A percentile compares a stretch with the other conserved stretches of the same genome.
These are phyloP conservation scores for Botia almorhae DNA, from an alignment of 2,797 vertebrate species.

Conservation along the genomic window DNA sequence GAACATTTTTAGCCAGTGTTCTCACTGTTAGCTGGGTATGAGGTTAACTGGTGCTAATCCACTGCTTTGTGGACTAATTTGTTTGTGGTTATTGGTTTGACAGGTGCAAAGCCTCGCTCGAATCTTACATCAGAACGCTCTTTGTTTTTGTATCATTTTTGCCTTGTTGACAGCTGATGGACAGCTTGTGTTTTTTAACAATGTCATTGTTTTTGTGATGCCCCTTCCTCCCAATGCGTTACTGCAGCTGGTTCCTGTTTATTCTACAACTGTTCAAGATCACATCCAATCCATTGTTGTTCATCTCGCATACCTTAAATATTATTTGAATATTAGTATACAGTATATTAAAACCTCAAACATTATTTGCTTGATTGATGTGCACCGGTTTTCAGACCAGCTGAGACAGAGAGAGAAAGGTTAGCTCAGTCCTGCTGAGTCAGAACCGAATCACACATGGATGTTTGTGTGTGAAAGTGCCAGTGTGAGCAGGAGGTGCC, in stretches of 20 bases:
- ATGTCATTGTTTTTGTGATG: not conserved
- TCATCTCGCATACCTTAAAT: not conserved
- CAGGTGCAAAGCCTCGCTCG: no score
- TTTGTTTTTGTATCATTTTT: slow-evolving; percentile 17
- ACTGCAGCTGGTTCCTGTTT: slow-evolving; percentile 43
- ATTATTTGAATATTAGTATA: not conserved
- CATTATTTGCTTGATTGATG: slow-evolving; percentile 14
- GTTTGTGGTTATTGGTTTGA: no score
- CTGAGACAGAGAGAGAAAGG: not conserved
- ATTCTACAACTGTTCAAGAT: slow-evolving; percentile 8
- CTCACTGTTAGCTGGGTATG: no score
- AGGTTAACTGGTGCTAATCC: no score
- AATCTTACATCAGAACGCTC: no score
- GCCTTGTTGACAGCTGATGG: not conserved
- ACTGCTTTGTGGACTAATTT: no score
- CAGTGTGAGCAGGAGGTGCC: slow-evolving; percentile 44
- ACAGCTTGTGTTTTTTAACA: slow-evolving; percentile 16
- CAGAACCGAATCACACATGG: slow-evolving; percentile 24
- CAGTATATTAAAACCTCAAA: not conserved
- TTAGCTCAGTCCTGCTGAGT: slow-evolving; percentile 24
- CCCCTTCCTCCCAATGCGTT: not conserved
- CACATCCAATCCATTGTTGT: not conserved
- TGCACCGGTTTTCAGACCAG: not conserved
- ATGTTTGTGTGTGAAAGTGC: slow-evolving; percentile 44
- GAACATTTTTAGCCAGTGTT: no score